phyloP scores from a whole-genome alignment of 2,797 vertebrate species.

The Chelonia mydas region DNA sequence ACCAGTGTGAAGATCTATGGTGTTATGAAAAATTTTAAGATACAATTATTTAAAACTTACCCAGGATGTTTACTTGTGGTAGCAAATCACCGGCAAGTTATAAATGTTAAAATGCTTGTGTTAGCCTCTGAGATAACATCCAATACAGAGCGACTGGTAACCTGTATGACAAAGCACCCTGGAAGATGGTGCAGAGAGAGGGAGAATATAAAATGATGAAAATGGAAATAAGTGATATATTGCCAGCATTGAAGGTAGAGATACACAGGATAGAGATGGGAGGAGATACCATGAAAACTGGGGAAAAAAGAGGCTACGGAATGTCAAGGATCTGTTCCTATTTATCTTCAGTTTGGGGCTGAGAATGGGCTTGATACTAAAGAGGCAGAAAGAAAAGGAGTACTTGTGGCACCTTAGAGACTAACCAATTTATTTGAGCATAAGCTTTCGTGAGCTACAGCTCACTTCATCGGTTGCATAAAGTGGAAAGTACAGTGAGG shows the following conservation, averaged over 20 bases:
- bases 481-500: too few relatives aligned
- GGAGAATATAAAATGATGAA: background rate
- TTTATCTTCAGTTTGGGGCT: background rate
- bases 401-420: too few relatives aligned
- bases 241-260: background rate
- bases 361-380: background rate
- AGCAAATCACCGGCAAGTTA: background rate
- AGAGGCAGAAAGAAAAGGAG: too few relatives aligned
- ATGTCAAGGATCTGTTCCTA: fast-evolving
- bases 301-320: background rate
- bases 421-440: too few relatives aligned
- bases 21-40: background rate
- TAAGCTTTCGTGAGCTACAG: too few relatives aligned
- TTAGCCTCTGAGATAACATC: background rate
- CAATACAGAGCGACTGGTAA: background rate
- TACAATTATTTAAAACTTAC: background rate
- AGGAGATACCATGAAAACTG: background rate
- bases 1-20: too few relatives aligned
- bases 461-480: too few relatives aligned
- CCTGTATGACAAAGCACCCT: background rate
- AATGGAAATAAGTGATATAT: background rate
- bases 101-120: background rate
- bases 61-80: background rate
- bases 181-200: fast-evolving
- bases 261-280: too few relatives aligned